phyloP scores from a whole-genome alignment of 2,888 invertebrate species.

The Leucophenga maculata region DNA sequence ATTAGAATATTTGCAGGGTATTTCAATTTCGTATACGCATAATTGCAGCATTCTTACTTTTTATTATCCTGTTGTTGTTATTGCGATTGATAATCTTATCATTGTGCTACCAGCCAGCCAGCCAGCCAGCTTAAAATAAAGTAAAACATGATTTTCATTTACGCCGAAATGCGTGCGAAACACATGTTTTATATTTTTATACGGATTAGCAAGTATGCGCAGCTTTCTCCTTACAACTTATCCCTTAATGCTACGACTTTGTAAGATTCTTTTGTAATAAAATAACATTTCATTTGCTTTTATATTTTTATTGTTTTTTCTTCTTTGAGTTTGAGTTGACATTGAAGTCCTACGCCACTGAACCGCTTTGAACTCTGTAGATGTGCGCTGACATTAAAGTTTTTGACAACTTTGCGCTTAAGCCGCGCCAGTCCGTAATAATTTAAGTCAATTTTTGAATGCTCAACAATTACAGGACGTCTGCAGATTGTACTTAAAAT shows the following conservation, averaged over 20 bases:
- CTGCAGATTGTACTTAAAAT: too few species aligned
- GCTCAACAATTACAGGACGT: too few species aligned
- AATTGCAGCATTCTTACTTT: too few species aligned
- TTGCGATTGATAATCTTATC: not conserved
- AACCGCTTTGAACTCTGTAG: constrained; percentile 1
- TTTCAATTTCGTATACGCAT: too few species aligned
- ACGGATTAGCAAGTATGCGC: not conserved
- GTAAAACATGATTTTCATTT: constrained; percentile 11
- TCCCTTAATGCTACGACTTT: too few species aligned
- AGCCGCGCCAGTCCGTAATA: not conserved
- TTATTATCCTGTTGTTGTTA: too few species aligned
- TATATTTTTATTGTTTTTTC: not conserved
- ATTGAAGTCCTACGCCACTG: not conserved
- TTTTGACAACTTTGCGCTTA: too few species aligned
- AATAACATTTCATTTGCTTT: too few species aligned
- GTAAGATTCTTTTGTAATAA: too few species aligned
- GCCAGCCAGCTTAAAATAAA: not conserved
- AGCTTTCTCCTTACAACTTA: not conserved
- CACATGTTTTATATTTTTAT: constrained; percentile 17
- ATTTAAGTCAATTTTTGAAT: not conserved
- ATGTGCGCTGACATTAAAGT: too few species aligned
- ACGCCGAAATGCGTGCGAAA: not conserved
- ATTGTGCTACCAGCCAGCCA: not conserved
- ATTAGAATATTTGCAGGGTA: too few species aligned
- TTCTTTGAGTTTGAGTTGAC: not conserved